phyloP scores from a whole-genome alignment of 2,888 invertebrate genomes.

The Spisula solida region DNA sequence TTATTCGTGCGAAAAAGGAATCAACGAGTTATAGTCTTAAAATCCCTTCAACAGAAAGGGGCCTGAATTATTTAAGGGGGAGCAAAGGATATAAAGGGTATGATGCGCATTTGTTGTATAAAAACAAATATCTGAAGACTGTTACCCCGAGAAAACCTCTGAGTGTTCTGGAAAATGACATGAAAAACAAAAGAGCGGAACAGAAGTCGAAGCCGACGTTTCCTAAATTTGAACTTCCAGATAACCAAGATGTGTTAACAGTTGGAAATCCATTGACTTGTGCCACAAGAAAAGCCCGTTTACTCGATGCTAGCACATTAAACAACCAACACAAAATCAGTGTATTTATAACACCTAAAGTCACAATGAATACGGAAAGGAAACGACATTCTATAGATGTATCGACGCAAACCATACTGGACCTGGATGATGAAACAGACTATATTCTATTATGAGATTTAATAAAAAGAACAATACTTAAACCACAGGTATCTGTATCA shows the following conservation, averaged over 20 bases:
- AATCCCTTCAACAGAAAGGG: background rate
- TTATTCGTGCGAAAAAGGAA: background rate
- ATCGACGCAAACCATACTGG: slow-evolving; percentile 1
- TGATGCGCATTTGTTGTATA: background rate
- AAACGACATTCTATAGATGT: slow-evolving; percentile 23
- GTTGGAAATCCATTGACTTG: background rate
- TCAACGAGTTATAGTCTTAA: background rate
- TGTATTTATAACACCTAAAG: background rate
- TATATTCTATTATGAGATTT: too few relatives aligned
- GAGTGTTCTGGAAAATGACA: background rate
- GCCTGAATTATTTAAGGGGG: background rate
- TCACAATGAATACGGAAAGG: background rate
- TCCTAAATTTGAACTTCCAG: background rate
- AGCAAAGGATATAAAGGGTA: background rate
- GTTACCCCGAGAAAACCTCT: background rate
- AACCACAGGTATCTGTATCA: too few relatives aligned
- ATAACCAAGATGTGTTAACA: background rate
- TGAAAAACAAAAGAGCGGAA: background rate
- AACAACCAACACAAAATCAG: background rate
- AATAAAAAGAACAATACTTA: too few relatives aligned
- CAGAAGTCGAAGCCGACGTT: background rate
- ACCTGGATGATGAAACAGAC: background rate
- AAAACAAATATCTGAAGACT: background rate
- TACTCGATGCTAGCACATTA: background rate
- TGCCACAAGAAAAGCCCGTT: background rate